Percentiles rank a stretch among this genome's conserved stretches.
These are phyloP conservation scores for Masnerella sp. DNA, from an alignment of 2,888 invertebrate genomes.

Conservation along the genomic window DNA sequence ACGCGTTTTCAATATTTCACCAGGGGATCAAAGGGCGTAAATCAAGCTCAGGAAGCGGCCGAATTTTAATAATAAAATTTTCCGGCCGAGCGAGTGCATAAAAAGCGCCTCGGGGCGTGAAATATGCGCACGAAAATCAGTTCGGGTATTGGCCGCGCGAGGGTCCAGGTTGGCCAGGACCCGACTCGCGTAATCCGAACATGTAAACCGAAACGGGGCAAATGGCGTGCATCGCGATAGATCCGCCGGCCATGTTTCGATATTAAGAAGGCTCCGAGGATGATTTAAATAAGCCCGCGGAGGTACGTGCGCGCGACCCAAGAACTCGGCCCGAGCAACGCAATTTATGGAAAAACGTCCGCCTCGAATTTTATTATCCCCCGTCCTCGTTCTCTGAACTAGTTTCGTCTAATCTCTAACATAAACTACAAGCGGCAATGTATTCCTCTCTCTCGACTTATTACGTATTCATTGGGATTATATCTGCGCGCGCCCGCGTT, in stretches of 20 bases:
- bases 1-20: no score
- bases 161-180: not conserved
- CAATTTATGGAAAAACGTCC: constrained; percentile 72
- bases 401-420: constrained; percentile 61
- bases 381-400: constrained; percentile 56
- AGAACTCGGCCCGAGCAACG: constrained; percentile 65
- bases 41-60: no score
- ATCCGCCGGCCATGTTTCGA: constrained; percentile 65
- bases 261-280: constrained; percentile 70
- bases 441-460: constrained; percentile 52
- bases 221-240: constrained; percentile 39
- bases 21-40: no score
- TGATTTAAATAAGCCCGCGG: constrained; percentile 71
- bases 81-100: no score
- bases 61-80: no score
- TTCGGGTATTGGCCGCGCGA: not conserved
- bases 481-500: constrained; percentile 55
- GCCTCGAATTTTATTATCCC: constrained; percentile 60
- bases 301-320: constrained; percentile 62
- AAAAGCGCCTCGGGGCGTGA: no score
- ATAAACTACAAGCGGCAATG: constrained; percentile 62
- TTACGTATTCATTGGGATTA: constrained; percentile 60
- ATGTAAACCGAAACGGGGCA: constrained; percentile 27
- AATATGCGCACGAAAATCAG: not conserved
- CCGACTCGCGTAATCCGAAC: constrained; percentile 11